Conservation (phyloP, 2,888 invertebrate genomes). For the Conus canariensis region DNA sequence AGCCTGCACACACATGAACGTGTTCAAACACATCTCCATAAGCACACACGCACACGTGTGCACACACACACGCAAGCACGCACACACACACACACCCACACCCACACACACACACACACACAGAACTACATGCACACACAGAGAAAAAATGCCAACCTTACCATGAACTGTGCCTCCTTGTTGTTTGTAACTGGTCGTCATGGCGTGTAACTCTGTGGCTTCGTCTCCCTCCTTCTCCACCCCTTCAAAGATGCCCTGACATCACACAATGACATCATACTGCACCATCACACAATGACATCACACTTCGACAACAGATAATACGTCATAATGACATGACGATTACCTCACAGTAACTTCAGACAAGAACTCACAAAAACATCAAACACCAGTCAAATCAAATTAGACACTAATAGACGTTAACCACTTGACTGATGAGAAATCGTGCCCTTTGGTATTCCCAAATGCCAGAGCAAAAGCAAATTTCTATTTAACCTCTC, state of each 20-base stretch:
- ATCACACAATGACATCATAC: neutral
- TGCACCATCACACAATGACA: neutral
- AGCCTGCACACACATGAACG: neutral
- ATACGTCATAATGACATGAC: no score
- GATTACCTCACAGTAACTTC: no score
- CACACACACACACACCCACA: neutral
- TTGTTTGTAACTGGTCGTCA: slow-evolving; percentile 78
- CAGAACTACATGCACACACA: neutral
- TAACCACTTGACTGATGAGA: no score
- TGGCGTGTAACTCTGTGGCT: slow-evolving; percentile 90
- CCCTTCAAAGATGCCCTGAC: slow-evolving; percentile 81
- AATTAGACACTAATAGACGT: no score
- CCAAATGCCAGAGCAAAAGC: no score
- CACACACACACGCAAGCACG: neutral
- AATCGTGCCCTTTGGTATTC: no score
- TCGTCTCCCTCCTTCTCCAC: slow-evolving; percentile 92
- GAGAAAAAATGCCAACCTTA: neutral
- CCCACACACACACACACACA: neutral
- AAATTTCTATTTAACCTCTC: no score
- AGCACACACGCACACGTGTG: neutral
- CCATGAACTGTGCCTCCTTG: slow-evolving; percentile 43
- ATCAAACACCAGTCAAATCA: no score
- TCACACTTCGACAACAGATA: neutral
- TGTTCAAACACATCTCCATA: neutral
- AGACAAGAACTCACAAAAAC: no score